Conservation (phyloP, 2,113 vertebrate genomes). For the Heliornis fulica region DNA sequence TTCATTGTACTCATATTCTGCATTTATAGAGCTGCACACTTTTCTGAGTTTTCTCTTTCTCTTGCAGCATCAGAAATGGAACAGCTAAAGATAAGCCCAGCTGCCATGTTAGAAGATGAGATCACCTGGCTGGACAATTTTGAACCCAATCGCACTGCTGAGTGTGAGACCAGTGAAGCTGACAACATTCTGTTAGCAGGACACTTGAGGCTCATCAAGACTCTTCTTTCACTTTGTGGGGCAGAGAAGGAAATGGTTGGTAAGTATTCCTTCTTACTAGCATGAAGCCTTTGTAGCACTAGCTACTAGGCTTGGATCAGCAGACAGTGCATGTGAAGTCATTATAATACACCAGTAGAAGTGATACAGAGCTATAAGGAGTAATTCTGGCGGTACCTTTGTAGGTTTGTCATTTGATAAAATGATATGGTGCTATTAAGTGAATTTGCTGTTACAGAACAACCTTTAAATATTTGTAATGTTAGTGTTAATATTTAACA, state of each 20-base stretch:
- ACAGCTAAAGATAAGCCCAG: conserved; percentile 89
- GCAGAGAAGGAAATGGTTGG: conserved; percentile 96
- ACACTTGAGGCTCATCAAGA: conserved; percentile 96
- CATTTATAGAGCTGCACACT: background rate
- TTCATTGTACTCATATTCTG: background rate
- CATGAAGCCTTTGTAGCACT: background rate
- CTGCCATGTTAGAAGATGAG: conserved; percentile 96
- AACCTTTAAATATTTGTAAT: background rate
- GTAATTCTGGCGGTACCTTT: background rate
- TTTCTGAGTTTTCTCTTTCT: background rate
- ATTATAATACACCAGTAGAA: background rate
- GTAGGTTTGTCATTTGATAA: background rate
- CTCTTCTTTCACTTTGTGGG: conserved; percentile 93
- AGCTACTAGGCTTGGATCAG: too few species aligned
- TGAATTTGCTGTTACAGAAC: background rate
- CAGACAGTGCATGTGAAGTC: background rate
- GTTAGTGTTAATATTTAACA: background rate
- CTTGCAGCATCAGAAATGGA: conserved; percentile 94
- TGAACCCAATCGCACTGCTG: conserved; percentile 93
- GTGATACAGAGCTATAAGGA: background rate
- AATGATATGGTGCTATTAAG: background rate
- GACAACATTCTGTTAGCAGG: conserved; percentile 95
- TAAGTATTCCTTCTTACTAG: conserved; percentile 45
- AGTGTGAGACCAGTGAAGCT: conserved; percentile 95
- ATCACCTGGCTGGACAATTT: conserved; percentile 99